Evolutionary conservation across 2,113 vertebrate genomes (phyloP).

Genomic region (Hemicordylus capensis): DNA sequence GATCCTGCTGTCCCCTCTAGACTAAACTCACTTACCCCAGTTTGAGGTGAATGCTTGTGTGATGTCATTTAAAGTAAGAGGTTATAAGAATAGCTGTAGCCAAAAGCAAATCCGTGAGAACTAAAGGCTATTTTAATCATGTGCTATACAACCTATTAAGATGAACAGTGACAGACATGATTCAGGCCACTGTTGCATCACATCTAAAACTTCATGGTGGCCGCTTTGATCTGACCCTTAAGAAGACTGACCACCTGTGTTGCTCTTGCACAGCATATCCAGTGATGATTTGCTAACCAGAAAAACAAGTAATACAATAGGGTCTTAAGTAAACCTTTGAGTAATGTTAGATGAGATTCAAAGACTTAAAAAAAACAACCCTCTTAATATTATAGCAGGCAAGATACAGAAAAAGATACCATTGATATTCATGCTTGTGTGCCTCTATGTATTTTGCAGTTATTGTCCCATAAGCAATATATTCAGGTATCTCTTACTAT

Average conservation of each 20-base stretch:
- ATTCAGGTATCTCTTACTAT: neutral
- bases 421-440: neutral
- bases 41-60: neutral
- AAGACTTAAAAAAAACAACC: no score
- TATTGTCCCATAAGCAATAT: neutral
- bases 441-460: neutral
- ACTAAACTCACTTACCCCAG: neutral
- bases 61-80: neutral
- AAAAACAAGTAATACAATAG: slow-evolving; percentile 64
- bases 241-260: slow-evolving; percentile 55
- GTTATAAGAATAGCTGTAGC: slow-evolving; percentile 19
- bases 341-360: slow-evolving; percentile 35
- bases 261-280: slow-evolving; percentile 10
- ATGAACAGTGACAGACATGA: slow-evolving; percentile 57
- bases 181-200: slow-evolving; percentile 43
- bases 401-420: slow-evolving; percentile 1
- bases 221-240: slow-evolving; percentile 71
- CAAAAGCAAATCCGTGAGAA: neutral
- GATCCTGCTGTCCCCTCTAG: neutral
- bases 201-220: slow-evolving; percentile 59
- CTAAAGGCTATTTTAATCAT: slow-evolving; percentile 48
- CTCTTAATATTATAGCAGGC: neutral
- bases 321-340: slow-evolving; percentile 50
- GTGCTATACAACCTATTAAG: slow-evolving; percentile 37
- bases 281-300: slow-evolving; percentile 61